Conservation (phyloP, 2,888 invertebrate species). For the Urechis unicinctus region DNA sequence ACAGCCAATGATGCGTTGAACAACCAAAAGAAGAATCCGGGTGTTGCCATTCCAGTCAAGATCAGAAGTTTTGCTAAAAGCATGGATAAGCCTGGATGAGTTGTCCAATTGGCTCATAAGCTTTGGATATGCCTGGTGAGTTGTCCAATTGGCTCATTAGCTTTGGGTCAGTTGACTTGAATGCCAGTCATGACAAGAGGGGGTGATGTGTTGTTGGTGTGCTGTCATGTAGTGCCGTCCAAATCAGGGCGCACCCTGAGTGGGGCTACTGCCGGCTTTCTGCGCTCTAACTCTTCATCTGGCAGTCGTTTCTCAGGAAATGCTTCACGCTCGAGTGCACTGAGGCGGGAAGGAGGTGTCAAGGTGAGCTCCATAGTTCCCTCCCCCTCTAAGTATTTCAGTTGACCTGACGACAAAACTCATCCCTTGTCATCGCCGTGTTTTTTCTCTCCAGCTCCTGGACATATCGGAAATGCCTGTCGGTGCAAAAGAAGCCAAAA, state of each 20-base stretch:
- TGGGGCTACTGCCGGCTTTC: too few relatives aligned
- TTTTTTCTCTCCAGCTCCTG: conserved; percentile 56
- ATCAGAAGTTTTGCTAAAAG: conserved; percentile 86
- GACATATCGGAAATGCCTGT: conserved; percentile 90
- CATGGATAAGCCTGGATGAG: conserved; percentile 77
- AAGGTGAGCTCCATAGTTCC: conserved; percentile 56
- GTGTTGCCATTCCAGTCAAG: conserved; percentile 66
- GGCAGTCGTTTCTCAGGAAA: conserved; percentile 36
- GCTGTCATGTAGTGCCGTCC: too few relatives aligned
- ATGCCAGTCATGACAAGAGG: too few relatives aligned
- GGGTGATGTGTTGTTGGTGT: too few relatives aligned
- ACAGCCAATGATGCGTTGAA: conserved; percentile 70
- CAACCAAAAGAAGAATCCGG: conserved; percentile 68
- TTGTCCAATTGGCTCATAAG: background rate
- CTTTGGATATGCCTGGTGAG: background rate
- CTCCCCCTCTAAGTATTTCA: conserved; percentile 73
- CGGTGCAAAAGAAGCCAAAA: conserved; percentile 72
- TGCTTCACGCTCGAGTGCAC: conserved; percentile 55
- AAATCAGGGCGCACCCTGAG: too few relatives aligned
- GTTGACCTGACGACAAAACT: too few relatives aligned
- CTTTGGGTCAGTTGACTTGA: too few relatives aligned
- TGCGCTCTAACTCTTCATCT: conserved; percentile 21
- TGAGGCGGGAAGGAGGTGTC: conserved; percentile 82
- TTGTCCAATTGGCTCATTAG: background rate
- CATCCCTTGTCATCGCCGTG: too few relatives aligned